These are phyloP conservation scores for Rachycentron canadum DNA, from an alignment of 2,797 vertebrate species.

Conservation along the genomic window DNA sequence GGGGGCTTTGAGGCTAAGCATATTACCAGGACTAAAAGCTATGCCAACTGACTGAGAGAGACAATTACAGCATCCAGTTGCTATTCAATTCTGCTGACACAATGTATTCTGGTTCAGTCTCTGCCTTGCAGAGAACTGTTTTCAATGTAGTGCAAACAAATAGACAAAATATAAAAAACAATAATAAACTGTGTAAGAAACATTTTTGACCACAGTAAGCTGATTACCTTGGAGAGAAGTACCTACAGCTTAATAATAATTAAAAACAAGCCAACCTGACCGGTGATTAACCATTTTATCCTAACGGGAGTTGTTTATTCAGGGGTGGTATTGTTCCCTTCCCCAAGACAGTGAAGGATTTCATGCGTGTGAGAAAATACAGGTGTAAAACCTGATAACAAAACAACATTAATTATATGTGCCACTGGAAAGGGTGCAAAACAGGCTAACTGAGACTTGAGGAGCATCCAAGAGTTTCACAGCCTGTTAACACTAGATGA, in stretches of 20 bases:
- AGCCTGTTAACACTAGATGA: constrained; percentile 23
- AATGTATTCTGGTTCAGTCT: constrained; percentile 34
- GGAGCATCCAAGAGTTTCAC: constrained; percentile 12
- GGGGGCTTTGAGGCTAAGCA: constrained; percentile 60
- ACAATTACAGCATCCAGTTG: constrained; percentile 68
- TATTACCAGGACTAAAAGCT: constrained; percentile 58
- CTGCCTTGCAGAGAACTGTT: constrained; percentile 28
- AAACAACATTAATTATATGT: neutral
- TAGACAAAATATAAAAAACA: constrained; percentile 23
- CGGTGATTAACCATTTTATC: constrained; percentile 23
- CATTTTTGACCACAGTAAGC: neutral
- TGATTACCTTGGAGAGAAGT: neutral
- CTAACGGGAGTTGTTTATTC: constrained; percentile 1
- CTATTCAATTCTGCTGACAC: constrained; percentile 62
- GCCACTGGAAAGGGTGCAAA: neutral
- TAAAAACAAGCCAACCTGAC: constrained; percentile 26
- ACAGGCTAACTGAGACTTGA: constrained; percentile 8
- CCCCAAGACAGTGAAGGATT: neutral
- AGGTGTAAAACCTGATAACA: neutral
- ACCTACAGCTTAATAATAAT: constrained; percentile 30
- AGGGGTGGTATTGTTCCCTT: constrained; percentile 9
- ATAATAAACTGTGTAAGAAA: constrained; percentile 27
- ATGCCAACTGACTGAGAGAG: constrained; percentile 46
- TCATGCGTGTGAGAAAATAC: neutral
- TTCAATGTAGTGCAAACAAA: constrained; percentile 45